Evolutionary conservation across 2,797 vertebrate genomes (phyloP).

Genomic region (Sebastes taczanowskii): DNA sequence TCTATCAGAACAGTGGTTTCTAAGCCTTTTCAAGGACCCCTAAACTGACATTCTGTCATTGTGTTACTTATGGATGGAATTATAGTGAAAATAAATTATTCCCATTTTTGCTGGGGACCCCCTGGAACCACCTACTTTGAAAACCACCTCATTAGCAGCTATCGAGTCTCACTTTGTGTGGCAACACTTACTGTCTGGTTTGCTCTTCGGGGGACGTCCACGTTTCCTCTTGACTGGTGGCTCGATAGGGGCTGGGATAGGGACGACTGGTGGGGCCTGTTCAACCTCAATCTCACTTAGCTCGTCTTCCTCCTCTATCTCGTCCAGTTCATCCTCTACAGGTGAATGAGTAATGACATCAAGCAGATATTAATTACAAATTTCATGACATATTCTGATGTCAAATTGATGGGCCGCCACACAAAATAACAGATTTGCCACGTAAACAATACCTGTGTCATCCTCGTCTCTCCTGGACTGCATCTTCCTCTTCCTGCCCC

Average conservation of each 20-base stretch:
- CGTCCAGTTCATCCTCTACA: slow-evolving; percentile 90
- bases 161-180: neutral
- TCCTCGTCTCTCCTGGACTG: slow-evolving; percentile 88
- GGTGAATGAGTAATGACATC: slow-evolving; percentile 26
- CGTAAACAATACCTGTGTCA: slow-evolving; percentile 58
- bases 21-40: too few relatives aligned
- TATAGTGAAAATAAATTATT: too few relatives aligned
- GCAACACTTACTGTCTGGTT: slow-evolving; percentile 59
- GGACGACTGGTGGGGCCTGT: slow-evolving; percentile 79
- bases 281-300: slow-evolving; percentile 85
- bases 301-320: slow-evolving; percentile 92
- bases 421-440: too few relatives aligned
- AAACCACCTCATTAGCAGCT: neutral
- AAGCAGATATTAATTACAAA: neutral
- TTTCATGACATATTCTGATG: neutral
- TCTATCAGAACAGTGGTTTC: neutral
- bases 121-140: too few relatives aligned
- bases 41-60: too few relatives aligned
- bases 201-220: slow-evolving; percentile 94
- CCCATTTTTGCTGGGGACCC: too few relatives aligned
- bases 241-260: slow-evolving; percentile 85
- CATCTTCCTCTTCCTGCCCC: slow-evolving; percentile 96
- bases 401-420: neutral
- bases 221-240: slow-evolving; percentile 94
- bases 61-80: too few relatives aligned